These are phyloP conservation scores for Sakesphorus luctuosus DNA, from an alignment of 2,113 vertebrate genomes.

Conservation along the genomic window DNA sequence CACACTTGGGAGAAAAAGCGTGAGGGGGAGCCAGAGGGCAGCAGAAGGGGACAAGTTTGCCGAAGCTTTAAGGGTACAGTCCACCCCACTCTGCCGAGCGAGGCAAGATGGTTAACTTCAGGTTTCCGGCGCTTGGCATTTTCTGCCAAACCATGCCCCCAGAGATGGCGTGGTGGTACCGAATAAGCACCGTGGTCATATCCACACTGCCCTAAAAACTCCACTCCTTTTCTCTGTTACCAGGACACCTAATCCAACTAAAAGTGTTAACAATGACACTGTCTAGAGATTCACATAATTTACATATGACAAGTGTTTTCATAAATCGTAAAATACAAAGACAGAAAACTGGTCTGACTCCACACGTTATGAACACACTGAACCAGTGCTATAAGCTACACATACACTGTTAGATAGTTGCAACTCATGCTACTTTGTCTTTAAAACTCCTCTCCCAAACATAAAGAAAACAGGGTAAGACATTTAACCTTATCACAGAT, in stretches of 20 bases:
- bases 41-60: neutral
- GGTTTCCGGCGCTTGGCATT: neutral
- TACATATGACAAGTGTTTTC: neutral
- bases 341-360: neutral
- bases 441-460: neutral
- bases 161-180: neutral
- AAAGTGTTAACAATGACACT: neutral
- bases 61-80: neutral
- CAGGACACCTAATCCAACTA: neutral
- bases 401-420: neutral
- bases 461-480: neutral
- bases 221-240: neutral
- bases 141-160: neutral
- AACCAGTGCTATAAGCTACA: neutral
- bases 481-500: neutral
- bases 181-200: neutral
- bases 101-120: neutral
- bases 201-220: neutral
- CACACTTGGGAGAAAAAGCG: neutral
- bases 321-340: neutral
- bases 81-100: neutral
- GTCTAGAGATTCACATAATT: neutral
- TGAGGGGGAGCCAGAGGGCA: neutral
- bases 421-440: neutral
- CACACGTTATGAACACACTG: neutral